Conservation (phyloP, 2,113 vertebrate species). For the Poeciliopsis turrubarensis region DNA sequence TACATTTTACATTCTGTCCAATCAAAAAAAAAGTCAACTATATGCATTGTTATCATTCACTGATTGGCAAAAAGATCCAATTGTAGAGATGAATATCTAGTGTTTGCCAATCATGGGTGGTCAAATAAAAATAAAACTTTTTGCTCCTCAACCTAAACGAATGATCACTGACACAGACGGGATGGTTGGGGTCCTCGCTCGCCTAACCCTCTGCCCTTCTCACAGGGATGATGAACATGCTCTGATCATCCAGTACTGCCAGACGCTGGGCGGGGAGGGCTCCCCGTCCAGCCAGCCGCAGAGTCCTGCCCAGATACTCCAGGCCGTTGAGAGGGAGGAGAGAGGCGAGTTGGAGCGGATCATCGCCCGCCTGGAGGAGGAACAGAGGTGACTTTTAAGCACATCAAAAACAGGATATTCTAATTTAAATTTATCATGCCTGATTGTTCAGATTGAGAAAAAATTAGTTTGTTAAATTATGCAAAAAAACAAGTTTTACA, state of each 20-base stretch:
- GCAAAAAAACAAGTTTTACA: neutral
- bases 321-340: slow-evolving; percentile 94
- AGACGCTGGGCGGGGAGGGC: slow-evolving; percentile 90
- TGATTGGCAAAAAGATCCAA: too few species aligned
- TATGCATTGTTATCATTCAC: too few species aligned
- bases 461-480: neutral
- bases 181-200: neutral
- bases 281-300: slow-evolving; percentile 92
- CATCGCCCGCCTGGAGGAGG: slow-evolving; percentile 93
- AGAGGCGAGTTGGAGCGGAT: slow-evolving; percentile 90
- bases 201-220: slow-evolving; percentile 11
- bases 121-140: neutral
- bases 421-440: neutral
- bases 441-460: neutral
- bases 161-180: neutral
- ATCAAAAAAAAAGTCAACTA: too few species aligned
- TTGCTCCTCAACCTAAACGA: slow-evolving; percentile 2
- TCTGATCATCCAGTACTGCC: slow-evolving; percentile 97
- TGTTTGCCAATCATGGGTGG: too few species aligned
- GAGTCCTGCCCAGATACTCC: slow-evolving; percentile 95
- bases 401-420: neutral
- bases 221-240: slow-evolving; percentile 94
- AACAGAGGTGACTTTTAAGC: slow-evolving; percentile 85
- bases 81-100: too few species aligned
- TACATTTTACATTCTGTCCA: too few species aligned